Evolutionary conservation across 2,113 vertebrate genomes (phyloP), one percentile per base, ranked within the genome.

Genomic region (Amia ocellicauda): DNA sequence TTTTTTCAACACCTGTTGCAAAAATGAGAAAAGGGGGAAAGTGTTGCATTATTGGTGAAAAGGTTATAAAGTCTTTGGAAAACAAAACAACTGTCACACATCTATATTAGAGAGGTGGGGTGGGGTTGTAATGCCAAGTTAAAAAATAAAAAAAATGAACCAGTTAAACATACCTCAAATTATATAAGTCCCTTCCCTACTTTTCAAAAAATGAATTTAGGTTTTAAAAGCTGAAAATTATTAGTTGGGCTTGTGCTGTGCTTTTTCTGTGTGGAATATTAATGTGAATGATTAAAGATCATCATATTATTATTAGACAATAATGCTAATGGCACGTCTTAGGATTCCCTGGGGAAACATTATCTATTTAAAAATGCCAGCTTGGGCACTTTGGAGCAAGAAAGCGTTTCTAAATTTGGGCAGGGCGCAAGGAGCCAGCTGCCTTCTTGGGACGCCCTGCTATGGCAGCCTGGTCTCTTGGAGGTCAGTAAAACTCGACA

Each of bases 401-500:
- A 42, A 60, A 60, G 58, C n/a, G 52, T 26, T 45, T 26, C 58
- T 60, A 60, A 68, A 66, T 56, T 53, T 62, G 60, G 64, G 24
- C 23, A 47, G 53, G 20, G 51, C 40, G 60, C 41, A 64, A 53
- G 56, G 28, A 52, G 40, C 4, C 63, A 69, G 53, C 63, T 69
- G 64, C 58, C 60, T 57, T 42, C 3, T 43, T 58, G 29, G 27
- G 58, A 56, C 59, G 16, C 28, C 60, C 59, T 74, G 57, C 51
- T 56, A 29, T 69, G 67, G 65, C 54, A 67, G 55, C 60, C 67
- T 43, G 69, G 66, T 74, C 73, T 56, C 64, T 7, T n/a, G 51
- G 42, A 61, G 61, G 55, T 62, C 49, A 51, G 1, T 50, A 82
- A 69, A 85, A 89, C 69, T 55, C 56, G 75, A 86, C 63, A 80